Evolutionary conservation across 2,888 invertebrate genomes (phyloP).

Genomic region (Yponomeuta malinellus): DNA sequence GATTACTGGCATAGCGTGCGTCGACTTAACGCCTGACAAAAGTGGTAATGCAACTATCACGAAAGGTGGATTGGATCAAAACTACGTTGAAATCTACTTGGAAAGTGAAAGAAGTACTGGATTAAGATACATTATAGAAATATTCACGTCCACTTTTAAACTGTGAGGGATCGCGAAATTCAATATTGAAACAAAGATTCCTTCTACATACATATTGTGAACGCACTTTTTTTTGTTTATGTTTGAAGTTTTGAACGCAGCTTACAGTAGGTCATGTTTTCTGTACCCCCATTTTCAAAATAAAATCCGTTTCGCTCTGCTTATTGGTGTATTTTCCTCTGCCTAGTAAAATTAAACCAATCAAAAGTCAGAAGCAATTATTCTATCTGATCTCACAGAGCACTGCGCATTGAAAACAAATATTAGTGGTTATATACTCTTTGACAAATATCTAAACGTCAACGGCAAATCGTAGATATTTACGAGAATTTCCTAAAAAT

Average conservation of each 20-base stretch:
- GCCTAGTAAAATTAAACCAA: neutral
- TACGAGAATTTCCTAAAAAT: neutral
- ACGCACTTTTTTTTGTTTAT: neutral
- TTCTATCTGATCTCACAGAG: neutral
- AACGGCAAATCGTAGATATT: neutral
- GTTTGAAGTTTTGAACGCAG: neutral
- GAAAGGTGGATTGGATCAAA: slow-evolving; percentile 33
- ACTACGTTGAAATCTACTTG: slow-evolving; percentile 30
- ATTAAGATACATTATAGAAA: slow-evolving; percentile 27
- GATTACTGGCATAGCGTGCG: slow-evolving; percentile 40
- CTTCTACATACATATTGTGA: no score
- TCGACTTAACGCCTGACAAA: slow-evolving; percentile 35
- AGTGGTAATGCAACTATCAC: slow-evolving; percentile 27
- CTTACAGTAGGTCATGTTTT: neutral
- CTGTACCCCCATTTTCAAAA: neutral
- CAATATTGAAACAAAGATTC: neutral
- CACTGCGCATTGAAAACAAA: slow-evolving; percentile 8
- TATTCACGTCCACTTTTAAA: slow-evolving; percentile 17
- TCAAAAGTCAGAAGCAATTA: neutral
- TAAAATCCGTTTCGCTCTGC: neutral
- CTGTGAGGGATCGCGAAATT: neutral
- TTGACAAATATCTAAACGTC: slow-evolving; percentile 10
- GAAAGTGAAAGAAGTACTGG: slow-evolving; percentile 37
- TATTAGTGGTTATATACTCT: no score
- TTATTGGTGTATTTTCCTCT: neutral